Evolutionary conservation across 1,140 invertebrate species (phyloP).

Genomic region (Aphis craccivora): DNA sequence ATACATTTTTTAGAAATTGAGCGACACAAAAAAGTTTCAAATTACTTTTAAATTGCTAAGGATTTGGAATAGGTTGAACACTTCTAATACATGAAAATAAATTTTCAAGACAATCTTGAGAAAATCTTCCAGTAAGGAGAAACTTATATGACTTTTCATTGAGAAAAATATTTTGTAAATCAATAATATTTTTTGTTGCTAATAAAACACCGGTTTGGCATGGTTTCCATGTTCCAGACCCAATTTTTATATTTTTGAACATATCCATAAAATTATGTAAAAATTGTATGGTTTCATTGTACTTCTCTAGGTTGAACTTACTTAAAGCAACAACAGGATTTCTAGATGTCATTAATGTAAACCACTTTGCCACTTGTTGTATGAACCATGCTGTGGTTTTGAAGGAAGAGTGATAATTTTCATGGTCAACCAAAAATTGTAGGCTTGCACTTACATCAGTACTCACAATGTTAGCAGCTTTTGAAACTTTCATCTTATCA

Average conservation of each 20-base stretch:
- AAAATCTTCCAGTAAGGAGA: not conserved
- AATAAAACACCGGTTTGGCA: not conserved
- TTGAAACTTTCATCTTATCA: conserved; percentile 6
- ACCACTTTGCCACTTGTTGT: not conserved
- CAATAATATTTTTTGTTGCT: not conserved
- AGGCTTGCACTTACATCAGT: not conserved
- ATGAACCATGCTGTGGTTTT: not conserved
- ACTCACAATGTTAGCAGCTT: not conserved
- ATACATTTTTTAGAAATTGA: conserved; percentile 1
- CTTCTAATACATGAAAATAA: not conserved
- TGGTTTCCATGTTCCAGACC: not conserved
- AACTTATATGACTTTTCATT: not conserved
- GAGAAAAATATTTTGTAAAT: not conserved
- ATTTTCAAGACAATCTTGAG: not conserved
- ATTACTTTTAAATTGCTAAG: not conserved
- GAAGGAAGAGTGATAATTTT: not conserved
- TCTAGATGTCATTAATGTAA: not conserved
- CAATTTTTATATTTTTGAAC: not conserved
- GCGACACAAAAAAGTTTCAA: not conserved
- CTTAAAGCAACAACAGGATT: not conserved
- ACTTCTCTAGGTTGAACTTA: not conserved
- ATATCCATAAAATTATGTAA: not conserved
- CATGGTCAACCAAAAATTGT: not conserved
- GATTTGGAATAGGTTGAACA: not conserved
- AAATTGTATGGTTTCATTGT: not conserved